Conservation (phyloP, 2,113 vertebrate species). For the Cephalopterus ornatus region DNA sequence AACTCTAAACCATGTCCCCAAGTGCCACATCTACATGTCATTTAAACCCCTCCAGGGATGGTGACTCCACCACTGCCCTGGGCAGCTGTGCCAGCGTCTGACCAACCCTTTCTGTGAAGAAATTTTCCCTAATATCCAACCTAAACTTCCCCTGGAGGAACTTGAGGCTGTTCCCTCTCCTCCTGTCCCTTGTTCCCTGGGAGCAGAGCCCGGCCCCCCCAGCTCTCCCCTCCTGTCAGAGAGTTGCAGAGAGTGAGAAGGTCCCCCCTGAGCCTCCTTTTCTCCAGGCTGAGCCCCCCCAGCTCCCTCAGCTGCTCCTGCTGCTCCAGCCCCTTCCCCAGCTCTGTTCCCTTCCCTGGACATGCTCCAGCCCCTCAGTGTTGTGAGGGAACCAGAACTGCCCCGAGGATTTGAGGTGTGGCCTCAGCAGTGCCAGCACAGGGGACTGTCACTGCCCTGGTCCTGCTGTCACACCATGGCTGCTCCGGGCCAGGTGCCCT, state of each 20-base stretch:
- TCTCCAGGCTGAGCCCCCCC: not conserved
- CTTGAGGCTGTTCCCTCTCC: not conserved
- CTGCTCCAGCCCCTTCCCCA: not conserved
- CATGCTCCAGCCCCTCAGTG: rapidly evolving
- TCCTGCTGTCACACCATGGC: not conserved
- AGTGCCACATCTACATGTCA: not conserved
- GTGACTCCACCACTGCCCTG: not conserved
- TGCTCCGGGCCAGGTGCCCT: not conserved
- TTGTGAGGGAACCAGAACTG: not conserved
- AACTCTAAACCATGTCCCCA: not conserved
- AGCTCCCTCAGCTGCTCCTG: not conserved
- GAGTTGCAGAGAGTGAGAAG: not conserved
- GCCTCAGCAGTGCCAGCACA: not conserved
- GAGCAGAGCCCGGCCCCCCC: rapidly evolving
- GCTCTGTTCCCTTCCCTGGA: rapidly evolving
- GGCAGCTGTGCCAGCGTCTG: not conserved
- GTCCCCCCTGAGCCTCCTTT: not conserved
- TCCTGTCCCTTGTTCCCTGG: not conserved
- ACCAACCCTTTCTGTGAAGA: not conserved
- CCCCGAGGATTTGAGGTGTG: not conserved
- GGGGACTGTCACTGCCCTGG: not conserved
- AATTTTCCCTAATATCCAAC: not conserved
- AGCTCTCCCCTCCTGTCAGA: not conserved
- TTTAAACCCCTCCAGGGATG: not conserved
- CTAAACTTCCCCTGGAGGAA: not conserved